These are phyloP conservation scores for Laticauda laticaudata DNA, from an alignment of 2,113 vertebrate species.

Conservation along the genomic window DNA sequence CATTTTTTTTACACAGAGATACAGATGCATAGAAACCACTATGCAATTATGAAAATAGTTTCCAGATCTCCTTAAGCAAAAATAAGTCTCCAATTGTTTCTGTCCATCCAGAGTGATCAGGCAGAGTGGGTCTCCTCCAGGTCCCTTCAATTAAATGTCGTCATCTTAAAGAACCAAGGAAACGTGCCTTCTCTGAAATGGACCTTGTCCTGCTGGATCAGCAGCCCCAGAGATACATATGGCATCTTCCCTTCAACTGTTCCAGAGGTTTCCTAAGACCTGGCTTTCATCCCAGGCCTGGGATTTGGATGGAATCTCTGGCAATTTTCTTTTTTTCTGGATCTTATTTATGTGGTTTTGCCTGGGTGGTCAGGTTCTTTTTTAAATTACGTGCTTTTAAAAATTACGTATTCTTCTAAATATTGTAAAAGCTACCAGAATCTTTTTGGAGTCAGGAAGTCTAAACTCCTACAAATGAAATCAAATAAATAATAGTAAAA, in stretches of 20 bases:
- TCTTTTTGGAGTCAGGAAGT: neutral
- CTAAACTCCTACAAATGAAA: neutral
- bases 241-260: neutral
- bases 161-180: neutral
- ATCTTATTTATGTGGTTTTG: neutral
- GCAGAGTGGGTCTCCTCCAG: neutral
- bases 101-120: neutral
- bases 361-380: neutral
- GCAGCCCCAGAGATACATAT: neutral
- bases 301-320: neutral
- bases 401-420: neutral
- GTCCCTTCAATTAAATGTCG: neutral
- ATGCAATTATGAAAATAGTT: slow-evolving; percentile 54
- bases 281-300: neutral
- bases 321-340: neutral
- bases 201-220: neutral
- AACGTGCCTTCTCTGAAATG: neutral
- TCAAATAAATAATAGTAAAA: neutral
- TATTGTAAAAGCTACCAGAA: neutral
- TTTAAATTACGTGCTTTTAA: neutral
- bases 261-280: neutral
- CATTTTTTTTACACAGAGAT: slow-evolving; percentile 11
- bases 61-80: slow-evolving; percentile 46
- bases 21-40: slow-evolving; percentile 27
- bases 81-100: neutral